Evolutionary conservation across 2,888 invertebrate species (phyloP).

Genomic region (Iselma pallidipennis): DNA sequence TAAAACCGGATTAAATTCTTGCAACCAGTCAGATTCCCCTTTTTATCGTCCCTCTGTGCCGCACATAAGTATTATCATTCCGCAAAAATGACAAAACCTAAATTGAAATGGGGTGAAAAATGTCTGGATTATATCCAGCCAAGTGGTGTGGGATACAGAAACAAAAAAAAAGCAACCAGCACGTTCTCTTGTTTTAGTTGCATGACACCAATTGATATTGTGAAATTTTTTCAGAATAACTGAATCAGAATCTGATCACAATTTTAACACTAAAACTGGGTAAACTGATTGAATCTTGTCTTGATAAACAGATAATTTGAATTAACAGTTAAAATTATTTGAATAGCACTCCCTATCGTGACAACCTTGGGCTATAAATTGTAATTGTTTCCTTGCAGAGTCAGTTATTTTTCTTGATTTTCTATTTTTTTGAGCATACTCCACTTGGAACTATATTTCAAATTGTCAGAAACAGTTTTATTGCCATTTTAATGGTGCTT

Average conservation of each 20-base stretch:
- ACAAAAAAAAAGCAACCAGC: neutral
- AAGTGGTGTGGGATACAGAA: constrained; percentile 23
- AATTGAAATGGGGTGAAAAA: constrained; percentile 52
- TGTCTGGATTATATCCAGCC: constrained; percentile 43
- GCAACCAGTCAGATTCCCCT: constrained; percentile 42
- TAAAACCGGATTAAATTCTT: constrained; percentile 42
- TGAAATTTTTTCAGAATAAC: constrained; percentile 14
- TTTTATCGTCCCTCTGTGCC: constrained; percentile 49
- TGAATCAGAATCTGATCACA: constrained; percentile 12
- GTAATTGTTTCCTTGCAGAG: constrained; percentile 25
- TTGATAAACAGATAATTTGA: constrained; percentile 10
- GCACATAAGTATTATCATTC: constrained; percentile 49
- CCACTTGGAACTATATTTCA: constrained; percentile 15
- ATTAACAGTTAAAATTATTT: constrained; percentile 24
- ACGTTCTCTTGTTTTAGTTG: neutral
- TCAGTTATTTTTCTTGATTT: constrained; percentile 13
- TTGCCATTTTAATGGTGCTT: constrained; percentile 14
- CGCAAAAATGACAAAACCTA: constrained; percentile 51
- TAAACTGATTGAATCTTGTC: constrained; percentile 5
- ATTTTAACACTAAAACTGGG: constrained; percentile 4
- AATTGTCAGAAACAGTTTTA: constrained; percentile 16
- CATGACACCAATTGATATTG: neutral
- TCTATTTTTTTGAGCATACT: constrained; percentile 11
- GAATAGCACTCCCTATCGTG: constrained; percentile 26
- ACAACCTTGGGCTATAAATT: constrained; percentile 29